These are phyloP conservation scores for Propithecus coquereli DNA, from an alignment of 2,113 vertebrate species.

Conservation along the genomic window DNA sequence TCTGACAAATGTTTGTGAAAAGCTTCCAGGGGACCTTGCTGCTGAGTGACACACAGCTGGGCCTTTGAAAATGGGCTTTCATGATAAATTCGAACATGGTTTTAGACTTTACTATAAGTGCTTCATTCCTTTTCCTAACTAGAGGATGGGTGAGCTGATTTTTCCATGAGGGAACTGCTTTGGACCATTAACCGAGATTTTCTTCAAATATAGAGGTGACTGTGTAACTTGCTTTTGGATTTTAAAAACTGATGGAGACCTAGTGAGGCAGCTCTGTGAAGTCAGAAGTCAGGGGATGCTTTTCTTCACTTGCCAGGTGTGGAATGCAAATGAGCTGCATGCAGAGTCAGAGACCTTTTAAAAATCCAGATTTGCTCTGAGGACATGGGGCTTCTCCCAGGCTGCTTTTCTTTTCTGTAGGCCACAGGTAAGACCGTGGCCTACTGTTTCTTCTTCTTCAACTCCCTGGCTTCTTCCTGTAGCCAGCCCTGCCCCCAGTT, in stretches of 20 bases:
- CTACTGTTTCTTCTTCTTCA: not conserved
- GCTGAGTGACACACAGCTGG: conserved; percentile 43
- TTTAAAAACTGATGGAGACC: conserved; percentile 10
- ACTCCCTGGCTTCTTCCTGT: not conserved
- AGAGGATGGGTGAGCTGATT: conserved; percentile 48
- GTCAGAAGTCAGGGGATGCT: not conserved
- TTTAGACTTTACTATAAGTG: not conserved
- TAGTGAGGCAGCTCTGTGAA: conserved; percentile 31
- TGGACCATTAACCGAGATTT: conserved; percentile 54
- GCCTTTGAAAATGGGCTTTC: conserved; percentile 41
- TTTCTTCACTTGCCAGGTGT: conserved; percentile 16
- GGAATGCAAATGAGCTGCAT: conserved; percentile 50
- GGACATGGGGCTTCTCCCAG: not conserved
- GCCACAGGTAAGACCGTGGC: not conserved
- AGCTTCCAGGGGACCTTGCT: not conserved
- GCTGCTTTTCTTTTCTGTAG: not conserved
- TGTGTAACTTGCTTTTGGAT: conserved; percentile 32
- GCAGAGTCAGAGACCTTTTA: conserved; percentile 13
- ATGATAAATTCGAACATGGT: conserved; percentile 41
- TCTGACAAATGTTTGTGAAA: conserved; percentile 32
- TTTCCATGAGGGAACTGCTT: conserved; percentile 57
- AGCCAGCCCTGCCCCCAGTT: not conserved
- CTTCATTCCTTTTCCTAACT: conserved; percentile 33
- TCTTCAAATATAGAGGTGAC: conserved; percentile 55
- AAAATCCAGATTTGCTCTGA: not conserved